A percentile compares a stretch with the other conserved stretches of the same genome.
phyloP scores from a whole-genome alignment of 2,113 vertebrate species.

The Morone saxatilis region DNA sequence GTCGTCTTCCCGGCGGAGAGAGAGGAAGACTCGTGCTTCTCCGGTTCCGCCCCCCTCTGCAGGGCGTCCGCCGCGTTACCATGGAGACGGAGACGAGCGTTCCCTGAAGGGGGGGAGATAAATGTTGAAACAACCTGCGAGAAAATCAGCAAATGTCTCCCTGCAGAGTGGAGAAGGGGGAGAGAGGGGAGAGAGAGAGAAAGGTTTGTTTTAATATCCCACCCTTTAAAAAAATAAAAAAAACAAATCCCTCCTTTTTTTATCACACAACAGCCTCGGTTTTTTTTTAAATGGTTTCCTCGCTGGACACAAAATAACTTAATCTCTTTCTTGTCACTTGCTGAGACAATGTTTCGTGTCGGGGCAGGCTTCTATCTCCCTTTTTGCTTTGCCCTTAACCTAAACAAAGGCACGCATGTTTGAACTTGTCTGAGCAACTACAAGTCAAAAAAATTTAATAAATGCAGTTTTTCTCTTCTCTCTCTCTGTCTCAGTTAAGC shows the following conservation, averaged over 20 bases:
- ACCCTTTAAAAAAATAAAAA: no score
- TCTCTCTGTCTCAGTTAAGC: background rate
- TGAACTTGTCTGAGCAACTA: constrained; percentile 24
- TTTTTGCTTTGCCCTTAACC: constrained; percentile 11
- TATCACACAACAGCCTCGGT: no score
- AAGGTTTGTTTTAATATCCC: no score
- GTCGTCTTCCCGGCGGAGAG: constrained; percentile 22
- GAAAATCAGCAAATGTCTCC: constrained; percentile 53
- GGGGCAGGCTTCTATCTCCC: constrained; percentile 36
- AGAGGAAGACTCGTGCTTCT: constrained; percentile 1
- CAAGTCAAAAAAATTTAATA: no score
- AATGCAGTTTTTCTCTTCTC: background rate
- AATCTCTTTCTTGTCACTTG: constrained; percentile 46
- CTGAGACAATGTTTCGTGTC: constrained; percentile 46
- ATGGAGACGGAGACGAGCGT: constrained; percentile 80
- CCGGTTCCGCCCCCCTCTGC: constrained; percentile 62
- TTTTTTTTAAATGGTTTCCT: constrained; percentile 26
- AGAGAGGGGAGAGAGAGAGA: no score
- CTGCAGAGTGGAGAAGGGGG: background rate
- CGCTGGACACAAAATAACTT: constrained; percentile 8
- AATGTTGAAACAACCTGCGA: constrained; percentile 66
- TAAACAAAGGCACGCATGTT: constrained; percentile 57
- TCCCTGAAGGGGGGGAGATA: constrained; percentile 51
- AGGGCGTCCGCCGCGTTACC: constrained; percentile 76
- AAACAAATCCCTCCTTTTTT: no score